Percentiles rank a stretch among this genome's conserved stretches.
These are phyloP conservation scores for Conus ventricosus DNA, from an alignment of 1,140 invertebrate genomes.

Conservation along the genomic window DNA sequence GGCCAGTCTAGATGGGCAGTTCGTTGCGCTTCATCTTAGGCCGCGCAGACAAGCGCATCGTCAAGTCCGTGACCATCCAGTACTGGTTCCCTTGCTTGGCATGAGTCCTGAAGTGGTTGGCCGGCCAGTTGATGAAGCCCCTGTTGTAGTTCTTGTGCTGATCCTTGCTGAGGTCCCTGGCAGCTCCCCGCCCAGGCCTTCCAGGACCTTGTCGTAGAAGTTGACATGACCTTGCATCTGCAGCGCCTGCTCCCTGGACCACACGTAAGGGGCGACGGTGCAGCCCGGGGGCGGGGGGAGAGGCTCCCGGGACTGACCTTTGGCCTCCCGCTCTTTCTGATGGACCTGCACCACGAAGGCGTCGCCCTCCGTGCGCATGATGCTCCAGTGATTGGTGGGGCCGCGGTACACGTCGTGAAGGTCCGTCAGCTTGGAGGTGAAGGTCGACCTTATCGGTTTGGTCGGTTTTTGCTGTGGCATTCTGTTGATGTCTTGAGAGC, in stretches of 20 bases:
- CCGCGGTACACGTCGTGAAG: not conserved
- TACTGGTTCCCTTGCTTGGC: not conserved
- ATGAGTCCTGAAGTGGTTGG: not conserved
- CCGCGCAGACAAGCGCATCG: not conserved
- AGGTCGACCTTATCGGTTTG: not conserved
- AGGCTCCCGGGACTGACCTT: not conserved
- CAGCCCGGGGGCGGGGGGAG: not conserved
- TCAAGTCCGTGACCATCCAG: not conserved
- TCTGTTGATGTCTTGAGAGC: no score
- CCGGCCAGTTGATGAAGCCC: not conserved
- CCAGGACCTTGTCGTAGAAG: not conserved
- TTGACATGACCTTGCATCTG: not conserved
- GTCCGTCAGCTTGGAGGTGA: not conserved
- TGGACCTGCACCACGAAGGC: not conserved
- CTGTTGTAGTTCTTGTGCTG: constrained; percentile 15
- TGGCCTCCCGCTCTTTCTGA: not conserved
- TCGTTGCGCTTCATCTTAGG: not conserved
- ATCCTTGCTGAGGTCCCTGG: constrained; percentile 8
- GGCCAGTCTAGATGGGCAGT: not conserved
- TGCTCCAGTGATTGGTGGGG: constrained; percentile 14
- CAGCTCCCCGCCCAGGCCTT: not conserved
- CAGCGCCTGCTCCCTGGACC: not conserved
- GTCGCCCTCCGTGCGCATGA: not conserved
- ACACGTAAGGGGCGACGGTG: not conserved
- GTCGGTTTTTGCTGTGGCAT: not conserved